Percentiles rank a stretch among this genome's conserved stretches.
Evolutionary conservation across 92 coral and sea anemone species (phyloP).

Genomic region (Paramuricea clavata): DNA sequence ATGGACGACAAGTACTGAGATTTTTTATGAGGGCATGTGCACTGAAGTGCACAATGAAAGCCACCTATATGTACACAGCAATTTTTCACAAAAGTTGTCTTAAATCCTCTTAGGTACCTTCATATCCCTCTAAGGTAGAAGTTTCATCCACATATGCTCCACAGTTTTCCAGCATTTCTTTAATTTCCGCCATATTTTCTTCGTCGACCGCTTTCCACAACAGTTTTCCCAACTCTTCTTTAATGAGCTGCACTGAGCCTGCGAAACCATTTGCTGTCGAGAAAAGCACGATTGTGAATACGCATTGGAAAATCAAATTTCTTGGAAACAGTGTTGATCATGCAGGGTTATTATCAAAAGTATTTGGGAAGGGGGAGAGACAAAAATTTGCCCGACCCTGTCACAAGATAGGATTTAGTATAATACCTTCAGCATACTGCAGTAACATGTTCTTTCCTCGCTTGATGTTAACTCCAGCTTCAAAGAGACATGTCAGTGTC

Average conservation of each 20-base stretch:
- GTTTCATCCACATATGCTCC: constrained; percentile 39
- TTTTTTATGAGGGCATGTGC: too few species aligned
- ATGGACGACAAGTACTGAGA: too few species aligned
- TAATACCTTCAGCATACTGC: constrained; percentile 35
- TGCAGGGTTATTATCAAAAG: too few species aligned
- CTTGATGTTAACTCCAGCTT: constrained; percentile 44
- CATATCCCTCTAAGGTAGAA: constrained; percentile 15
- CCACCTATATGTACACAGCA: too few species aligned
- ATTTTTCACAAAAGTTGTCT: too few species aligned
- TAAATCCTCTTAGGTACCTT: constrained; percentile 5
- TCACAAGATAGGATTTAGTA: too few species aligned
- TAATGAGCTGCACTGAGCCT: constrained; percentile 24
- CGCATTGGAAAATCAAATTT: too few species aligned
- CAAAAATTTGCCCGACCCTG: too few species aligned
- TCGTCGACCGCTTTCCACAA: constrained; percentile 40
- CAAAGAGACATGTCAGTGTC: constrained; percentile 38
- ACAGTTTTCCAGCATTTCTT: constrained; percentile 39
- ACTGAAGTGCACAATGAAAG: too few species aligned
- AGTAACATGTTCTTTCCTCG: constrained; percentile 44
- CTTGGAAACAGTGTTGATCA: too few species aligned
- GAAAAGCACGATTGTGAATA: too few species aligned
- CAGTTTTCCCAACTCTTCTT: constrained; percentile 33
- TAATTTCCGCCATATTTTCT: constrained; percentile 22
- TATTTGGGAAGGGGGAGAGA: too few species aligned
- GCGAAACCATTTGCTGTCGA: constrained; percentile 33